Evolutionary conservation across 2,888 invertebrate species (phyloP).

Genomic region (Drosophila putrida): DNA sequence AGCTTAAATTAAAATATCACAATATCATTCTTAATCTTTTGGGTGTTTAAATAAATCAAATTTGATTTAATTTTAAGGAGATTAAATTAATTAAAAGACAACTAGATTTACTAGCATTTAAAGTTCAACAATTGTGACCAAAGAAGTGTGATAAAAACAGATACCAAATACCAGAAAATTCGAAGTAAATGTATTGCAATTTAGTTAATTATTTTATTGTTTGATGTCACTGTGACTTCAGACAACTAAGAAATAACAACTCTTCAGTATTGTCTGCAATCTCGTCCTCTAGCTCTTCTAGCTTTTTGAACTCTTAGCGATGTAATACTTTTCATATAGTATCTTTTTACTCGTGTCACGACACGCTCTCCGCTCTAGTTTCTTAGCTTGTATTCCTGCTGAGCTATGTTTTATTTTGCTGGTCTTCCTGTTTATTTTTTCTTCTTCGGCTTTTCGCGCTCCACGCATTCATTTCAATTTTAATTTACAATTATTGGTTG

Average conservation of each 20-base stretch:
- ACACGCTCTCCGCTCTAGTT: not conserved
- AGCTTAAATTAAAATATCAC: not conserved
- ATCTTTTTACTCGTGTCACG: not conserved
- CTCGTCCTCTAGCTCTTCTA: too few species aligned
- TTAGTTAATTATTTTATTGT: not conserved
- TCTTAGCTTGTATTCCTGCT: not conserved
- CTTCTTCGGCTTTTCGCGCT: constrained; percentile 1
- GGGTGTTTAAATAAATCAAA: not conserved
- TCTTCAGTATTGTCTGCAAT: too few species aligned
- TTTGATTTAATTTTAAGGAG: not conserved
- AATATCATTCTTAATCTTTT: not conserved
- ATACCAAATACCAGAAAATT: too few species aligned
- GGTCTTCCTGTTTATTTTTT: not conserved
- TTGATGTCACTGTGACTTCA: too few species aligned
- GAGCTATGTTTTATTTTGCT: not conserved
- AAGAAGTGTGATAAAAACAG: too few species aligned
- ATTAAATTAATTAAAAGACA: not conserved
- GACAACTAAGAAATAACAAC: too few species aligned
- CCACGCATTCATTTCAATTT: constrained; percentile 70
- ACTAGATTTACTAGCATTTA: not conserved
- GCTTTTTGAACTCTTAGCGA: too few species aligned
- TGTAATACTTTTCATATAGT: too few species aligned
- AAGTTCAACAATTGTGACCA: too few species aligned
- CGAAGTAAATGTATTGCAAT: not conserved
- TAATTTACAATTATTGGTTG: constrained; percentile 78